A percentile compares a stretch with the other conserved stretches of the same genome.
These are phyloP conservation scores for Zophobas atratus DNA, from an alignment of 1,140 invertebrate species.

Conservation along the genomic window DNA sequence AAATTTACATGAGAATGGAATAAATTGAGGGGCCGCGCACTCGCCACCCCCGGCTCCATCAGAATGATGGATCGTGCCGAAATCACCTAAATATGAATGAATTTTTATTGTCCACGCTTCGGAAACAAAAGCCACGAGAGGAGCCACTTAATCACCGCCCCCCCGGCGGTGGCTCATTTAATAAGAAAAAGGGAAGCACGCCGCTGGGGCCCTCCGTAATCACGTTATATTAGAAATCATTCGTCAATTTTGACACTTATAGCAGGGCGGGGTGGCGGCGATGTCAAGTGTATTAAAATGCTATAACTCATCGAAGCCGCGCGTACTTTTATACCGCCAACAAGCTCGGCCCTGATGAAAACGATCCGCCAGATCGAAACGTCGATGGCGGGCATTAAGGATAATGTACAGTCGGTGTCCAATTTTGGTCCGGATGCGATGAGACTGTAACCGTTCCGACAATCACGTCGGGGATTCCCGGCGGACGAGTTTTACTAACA, in stretches of 20 bases:
- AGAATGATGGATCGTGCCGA: conserved; percentile 37
- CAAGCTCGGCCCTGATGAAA: too few species aligned
- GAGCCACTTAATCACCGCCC: conserved; percentile 18
- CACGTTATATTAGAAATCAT: conserved; percentile 46
- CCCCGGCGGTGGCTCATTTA: conserved; percentile 21
- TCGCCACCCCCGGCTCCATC: not conserved
- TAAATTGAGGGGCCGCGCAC: conserved; percentile 51
- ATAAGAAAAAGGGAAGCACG: conserved; percentile 12
- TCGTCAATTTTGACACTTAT: conserved; percentile 47
- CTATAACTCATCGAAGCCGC: conserved; percentile 28
- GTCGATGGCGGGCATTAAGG: not conserved
- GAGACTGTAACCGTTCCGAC: not conserved
- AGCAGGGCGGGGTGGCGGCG: not conserved
- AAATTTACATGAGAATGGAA: conserved; percentile 59
- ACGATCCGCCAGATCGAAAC: not conserved
- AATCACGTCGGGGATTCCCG: not conserved
- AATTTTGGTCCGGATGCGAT: not conserved
- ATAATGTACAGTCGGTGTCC: not conserved
- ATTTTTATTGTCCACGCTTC: conserved; percentile 23
- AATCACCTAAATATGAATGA: conserved; percentile 31
- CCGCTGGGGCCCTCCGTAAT: conserved; percentile 17
- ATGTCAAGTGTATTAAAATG: conserved; percentile 41
- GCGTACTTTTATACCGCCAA: too few species aligned
- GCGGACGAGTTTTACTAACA: conserved; percentile 3
- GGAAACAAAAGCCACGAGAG: conserved; percentile 22